Percentiles rank a stretch among this genome's conserved stretches.
Evolutionary conservation across 2,797 vertebrate genomes (phyloP).

Genomic region (Chiroxiphia lanceolata): DNA sequence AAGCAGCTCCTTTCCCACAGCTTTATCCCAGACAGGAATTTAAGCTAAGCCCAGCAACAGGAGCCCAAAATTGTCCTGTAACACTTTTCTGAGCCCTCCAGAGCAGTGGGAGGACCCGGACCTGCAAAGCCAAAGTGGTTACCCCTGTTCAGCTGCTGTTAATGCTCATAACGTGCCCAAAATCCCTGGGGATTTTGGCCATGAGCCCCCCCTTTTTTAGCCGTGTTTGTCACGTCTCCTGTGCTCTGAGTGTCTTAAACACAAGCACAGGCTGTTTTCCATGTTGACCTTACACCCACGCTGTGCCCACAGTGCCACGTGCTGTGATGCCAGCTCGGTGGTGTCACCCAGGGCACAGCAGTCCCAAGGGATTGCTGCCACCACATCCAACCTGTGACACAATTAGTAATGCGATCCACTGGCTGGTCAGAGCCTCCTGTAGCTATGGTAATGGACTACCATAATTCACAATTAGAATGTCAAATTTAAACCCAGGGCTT

Average conservation of each 20-base stretch:
- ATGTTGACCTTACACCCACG: rapidly evolving
- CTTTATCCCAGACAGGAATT: neutral
- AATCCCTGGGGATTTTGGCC: neutral
- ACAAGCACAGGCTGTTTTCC: neutral
- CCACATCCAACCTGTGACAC: neutral
- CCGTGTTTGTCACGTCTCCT: neutral
- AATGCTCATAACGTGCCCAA: neutral
- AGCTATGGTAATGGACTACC: conserved; percentile 50
- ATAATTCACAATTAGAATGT: conserved; percentile 36
- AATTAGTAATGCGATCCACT: neutral
- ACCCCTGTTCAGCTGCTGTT: neutral
- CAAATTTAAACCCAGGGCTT: conserved; percentile 30
- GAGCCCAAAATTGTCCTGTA: neutral
- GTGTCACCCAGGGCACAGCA: neutral
- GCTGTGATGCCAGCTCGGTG: rapidly evolving
- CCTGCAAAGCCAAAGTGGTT: neutral
- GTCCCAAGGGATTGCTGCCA: neutral
- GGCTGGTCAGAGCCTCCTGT: conserved; percentile 31
- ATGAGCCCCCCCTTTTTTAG: neutral
- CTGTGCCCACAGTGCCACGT: rapidly evolving
- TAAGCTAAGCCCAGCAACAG: neutral
- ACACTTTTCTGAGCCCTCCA: neutral
- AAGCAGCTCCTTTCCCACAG: neutral
- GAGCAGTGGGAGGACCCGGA: neutral
- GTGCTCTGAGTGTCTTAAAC: neutral